Base-by-base conservation (phyloP, 2,888 invertebrate genomes). In the Pycnomerus fuliginosus region DNA sequence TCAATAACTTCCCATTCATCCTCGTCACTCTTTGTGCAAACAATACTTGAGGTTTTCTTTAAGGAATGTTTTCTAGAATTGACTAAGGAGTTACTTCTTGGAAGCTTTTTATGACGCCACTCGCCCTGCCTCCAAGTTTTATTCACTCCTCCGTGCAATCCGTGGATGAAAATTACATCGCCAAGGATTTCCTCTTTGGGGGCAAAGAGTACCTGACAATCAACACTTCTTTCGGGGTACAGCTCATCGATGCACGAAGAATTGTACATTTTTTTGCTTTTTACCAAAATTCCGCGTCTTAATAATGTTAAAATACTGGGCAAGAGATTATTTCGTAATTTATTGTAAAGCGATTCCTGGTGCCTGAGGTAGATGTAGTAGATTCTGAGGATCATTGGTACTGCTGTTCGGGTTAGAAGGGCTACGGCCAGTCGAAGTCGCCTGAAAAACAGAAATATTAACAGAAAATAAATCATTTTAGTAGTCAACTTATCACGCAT, bases 121-220 rank as follows among this genome's bases (percentile, higher is more conserved):
- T 80, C 75, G 0, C 86, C 86, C 65, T 90, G 90, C 29, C 87
- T 77, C 91, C 91, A 92, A 0, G 91, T 91, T 60, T 86, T 86
- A 12, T 82, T 80, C 16, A 87, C 75, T 0, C 90, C 90, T 1
- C 87, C 89, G 60, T 85, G 82, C 1, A 89, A 71, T 2, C 90
- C 92, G 62, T 93, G 92, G 0, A 92, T 81, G 61, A 93, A 89
- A 12, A 93, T 80, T 13, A 92, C 80, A 64, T 93, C 92, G 1
- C 79, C 79, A 3, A 47, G 47, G 11, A 65, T 55, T 17, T 53
- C 40, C 17, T 30, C 42, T 28, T 55, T 47, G 2, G 74, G 73
- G 48, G 68, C 61, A 33, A 58, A 59, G 8, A 74, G 53, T 2
- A 74, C 68, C 10, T 58, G 49, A 45, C 72, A 70, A 11, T 69